These are phyloP conservation scores for Caloenas nicobarica DNA, from an alignment of 2,113 vertebrate species.

Conservation along the genomic window DNA sequence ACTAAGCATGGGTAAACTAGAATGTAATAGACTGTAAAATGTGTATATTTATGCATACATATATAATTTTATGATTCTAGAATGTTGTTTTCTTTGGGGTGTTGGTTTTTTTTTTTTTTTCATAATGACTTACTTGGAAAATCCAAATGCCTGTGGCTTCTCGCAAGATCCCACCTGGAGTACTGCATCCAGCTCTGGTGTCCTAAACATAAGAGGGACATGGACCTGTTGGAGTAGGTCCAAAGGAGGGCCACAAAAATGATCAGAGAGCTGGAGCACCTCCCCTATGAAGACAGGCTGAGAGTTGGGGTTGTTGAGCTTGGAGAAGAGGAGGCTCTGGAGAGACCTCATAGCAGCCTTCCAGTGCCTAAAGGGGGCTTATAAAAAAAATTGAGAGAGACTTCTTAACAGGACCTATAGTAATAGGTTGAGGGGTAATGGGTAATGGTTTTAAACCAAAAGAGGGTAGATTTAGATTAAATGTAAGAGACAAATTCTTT, in stretches of 20 bases:
- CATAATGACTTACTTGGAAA: neutral
- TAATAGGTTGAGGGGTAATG: neutral
- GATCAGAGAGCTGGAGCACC: neutral
- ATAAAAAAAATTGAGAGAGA: too few species aligned
- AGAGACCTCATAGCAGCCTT: neutral
- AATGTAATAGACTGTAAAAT: neutral
- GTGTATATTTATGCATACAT: neutral
- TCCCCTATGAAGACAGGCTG: neutral
- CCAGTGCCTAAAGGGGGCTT: too few species aligned
- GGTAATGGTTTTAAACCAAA: neutral
- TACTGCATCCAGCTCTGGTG: rapidly evolving
- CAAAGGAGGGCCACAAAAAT: neutral
- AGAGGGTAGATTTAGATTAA: neutral
- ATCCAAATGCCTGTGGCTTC: neutral
- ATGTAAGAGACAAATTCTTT: neutral
- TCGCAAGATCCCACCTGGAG: neutral
- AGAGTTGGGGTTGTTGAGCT: neutral
- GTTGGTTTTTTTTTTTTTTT: neutral
- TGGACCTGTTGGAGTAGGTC: neutral
- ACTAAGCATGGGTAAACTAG: neutral
- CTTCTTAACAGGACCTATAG: neutral
- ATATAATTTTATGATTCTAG: neutral
- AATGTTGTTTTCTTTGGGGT: neutral
- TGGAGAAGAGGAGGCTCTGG: neutral
- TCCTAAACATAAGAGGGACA: neutral